A percentile compares a stretch with the other conserved stretches of the same genome.
phyloP scores from a whole-genome alignment of 2,797 vertebrate species.

The Acrossocheilus fasciatus region DNA sequence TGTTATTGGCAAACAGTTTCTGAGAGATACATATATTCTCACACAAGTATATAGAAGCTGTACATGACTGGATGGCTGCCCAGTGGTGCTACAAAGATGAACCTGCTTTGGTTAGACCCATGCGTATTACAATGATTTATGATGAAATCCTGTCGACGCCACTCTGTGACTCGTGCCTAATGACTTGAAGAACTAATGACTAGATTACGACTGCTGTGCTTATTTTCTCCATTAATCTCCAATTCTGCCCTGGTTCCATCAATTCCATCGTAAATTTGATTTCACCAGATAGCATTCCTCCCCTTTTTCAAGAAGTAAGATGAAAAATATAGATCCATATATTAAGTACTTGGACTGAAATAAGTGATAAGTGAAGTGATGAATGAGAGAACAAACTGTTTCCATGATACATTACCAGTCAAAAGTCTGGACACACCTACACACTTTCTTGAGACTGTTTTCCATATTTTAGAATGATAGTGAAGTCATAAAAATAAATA shows the following conservation, averaged over 20 bases:
- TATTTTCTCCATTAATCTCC: constrained; percentile 36
- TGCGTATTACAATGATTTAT: constrained; percentile 34
- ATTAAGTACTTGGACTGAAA: not conserved
- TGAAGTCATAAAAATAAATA: not conserved
- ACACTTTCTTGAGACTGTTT: not conserved
- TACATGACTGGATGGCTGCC: constrained; percentile 15
- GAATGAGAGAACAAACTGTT: not conserved
- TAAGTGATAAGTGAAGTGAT: not conserved
- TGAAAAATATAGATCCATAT: constrained; percentile 9
- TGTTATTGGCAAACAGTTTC: not conserved
- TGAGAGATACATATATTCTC: not conserved
- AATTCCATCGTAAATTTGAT: constrained; percentile 30
- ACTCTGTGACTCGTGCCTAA: constrained; percentile 34
- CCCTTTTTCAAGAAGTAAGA: not conserved
- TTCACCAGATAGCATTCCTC: constrained; percentile 16
- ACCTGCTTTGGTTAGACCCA: constrained; percentile 19
- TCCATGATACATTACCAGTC: not conserved
- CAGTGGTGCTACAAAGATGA: not conserved
- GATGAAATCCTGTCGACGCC: constrained; percentile 29
- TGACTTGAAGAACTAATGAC: constrained; percentile 42
- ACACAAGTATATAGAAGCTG: not conserved
- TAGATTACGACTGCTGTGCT: constrained; percentile 32
- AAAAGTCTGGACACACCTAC: not conserved
- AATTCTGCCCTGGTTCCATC: constrained; percentile 29
- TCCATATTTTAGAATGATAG: not conserved